Evolutionary conservation across 2,888 invertebrate genomes (phyloP).

Genomic region (Auanema freiburgensis): DNA sequence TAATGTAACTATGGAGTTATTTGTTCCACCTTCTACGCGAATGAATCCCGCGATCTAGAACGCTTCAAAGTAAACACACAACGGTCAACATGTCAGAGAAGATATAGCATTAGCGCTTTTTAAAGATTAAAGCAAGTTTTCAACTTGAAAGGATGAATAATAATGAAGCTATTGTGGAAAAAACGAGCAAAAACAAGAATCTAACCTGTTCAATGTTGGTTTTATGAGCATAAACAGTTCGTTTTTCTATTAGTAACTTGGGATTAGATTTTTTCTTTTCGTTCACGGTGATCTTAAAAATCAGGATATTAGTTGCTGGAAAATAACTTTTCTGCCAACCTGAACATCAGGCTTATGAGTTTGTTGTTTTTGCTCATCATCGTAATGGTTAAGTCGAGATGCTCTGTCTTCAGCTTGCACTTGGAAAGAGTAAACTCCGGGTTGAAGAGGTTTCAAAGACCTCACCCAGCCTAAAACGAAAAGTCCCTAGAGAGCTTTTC

Average conservation of each 20-base stretch:
- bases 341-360: slow-evolving; percentile 35
- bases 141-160: neutral
- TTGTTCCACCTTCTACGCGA: slow-evolving; percentile 20
- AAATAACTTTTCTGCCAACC: neutral
- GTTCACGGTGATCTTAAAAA: slow-evolving; percentile 32
- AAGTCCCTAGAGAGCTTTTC: neutral
- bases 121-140: too few relatives aligned
- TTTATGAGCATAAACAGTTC: slow-evolving; percentile 16
- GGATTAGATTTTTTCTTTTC: slow-evolving; percentile 22
- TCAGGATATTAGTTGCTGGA: neutral
- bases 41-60: slow-evolving; percentile 29
- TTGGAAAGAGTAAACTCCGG: slow-evolving; percentile 43
- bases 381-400: slow-evolving; percentile 49
- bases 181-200: neutral
- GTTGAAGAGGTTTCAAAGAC: slow-evolving; percentile 33
- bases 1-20: slow-evolving; percentile 24
- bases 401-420: slow-evolving; percentile 55
- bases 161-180: neutral
- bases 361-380: slow-evolving; percentile 37
- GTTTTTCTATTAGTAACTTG: slow-evolving; percentile 23
- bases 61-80: neutral
- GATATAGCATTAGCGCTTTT: too few relatives aligned
- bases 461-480: slow-evolving; percentile 47
- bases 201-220: slow-evolving; percentile 4
- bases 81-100: too few relatives aligned